These are phyloP conservation scores for Odontamblyopus rebecca DNA, from an alignment of 2,797 vertebrate species.

Conservation along the genomic window DNA sequence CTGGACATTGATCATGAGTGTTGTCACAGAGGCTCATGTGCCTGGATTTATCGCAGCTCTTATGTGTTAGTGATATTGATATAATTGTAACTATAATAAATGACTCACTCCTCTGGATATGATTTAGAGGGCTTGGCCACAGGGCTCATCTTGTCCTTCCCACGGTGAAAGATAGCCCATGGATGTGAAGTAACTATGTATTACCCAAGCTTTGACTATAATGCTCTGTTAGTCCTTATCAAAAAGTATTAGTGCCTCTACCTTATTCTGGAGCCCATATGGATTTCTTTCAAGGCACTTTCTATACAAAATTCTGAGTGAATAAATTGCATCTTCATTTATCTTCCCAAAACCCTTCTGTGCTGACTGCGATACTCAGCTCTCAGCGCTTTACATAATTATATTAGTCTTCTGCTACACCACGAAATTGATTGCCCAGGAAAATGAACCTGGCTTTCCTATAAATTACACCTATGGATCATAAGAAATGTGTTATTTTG, in stretches of 20 bases:
- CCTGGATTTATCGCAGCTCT: conserved; percentile 71
- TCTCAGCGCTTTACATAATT: conserved; percentile 92
- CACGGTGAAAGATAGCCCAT: conserved; percentile 75
- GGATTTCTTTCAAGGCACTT: conserved; percentile 92
- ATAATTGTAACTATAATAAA: conserved; percentile 76
- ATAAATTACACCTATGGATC: conserved; percentile 99
- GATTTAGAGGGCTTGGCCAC: conserved; percentile 72
- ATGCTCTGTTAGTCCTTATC: conserved; percentile 66
- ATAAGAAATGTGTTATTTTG: conserved; percentile 97
- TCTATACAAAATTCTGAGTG: conserved; percentile 96
- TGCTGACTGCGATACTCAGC: conserved; percentile 90
- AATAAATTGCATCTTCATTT: conserved; percentile 99
- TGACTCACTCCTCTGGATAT: conserved; percentile 62
- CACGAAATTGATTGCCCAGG: conserved; percentile 95
- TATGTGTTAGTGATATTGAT: conserved; percentile 76
- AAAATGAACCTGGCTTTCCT: conserved; percentile 97
- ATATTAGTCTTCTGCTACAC: conserved; percentile 89
- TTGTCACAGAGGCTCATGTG: conserved; percentile 63
- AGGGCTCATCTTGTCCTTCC: conserved; percentile 67
- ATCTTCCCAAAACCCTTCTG: conserved; percentile 91
- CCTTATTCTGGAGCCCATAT: conserved; percentile 74
- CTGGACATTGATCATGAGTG: conserved; percentile 60
- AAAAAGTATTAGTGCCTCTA: conserved; percentile 71
- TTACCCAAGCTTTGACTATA: conserved; percentile 72
- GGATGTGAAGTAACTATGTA: conserved; percentile 77